These are phyloP conservation scores for Epinotia bilunana DNA, from an alignment of 2,888 invertebrate species.

Conservation along the genomic window DNA sequence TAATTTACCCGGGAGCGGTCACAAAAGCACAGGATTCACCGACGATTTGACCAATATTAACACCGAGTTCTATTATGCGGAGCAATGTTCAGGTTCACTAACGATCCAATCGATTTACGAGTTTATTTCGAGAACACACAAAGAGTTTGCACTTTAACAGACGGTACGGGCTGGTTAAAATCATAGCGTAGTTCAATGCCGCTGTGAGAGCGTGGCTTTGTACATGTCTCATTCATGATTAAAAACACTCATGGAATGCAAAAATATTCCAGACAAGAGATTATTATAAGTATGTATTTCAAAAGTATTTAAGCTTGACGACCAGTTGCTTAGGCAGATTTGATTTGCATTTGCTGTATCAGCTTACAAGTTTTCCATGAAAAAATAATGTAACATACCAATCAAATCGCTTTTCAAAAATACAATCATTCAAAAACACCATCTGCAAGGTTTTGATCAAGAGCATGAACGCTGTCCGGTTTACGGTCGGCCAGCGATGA, in stretches of 20 bases:
- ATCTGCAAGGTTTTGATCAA: background rate
- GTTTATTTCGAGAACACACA: conserved; percentile 35
- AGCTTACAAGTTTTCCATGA: background rate
- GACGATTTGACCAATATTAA: background rate
- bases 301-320: background rate
- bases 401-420: background rate
- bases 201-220: too few relatives aligned
- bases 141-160: conserved; percentile 31
- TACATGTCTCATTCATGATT: background rate
- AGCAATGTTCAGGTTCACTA: background rate
- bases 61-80: too few relatives aligned
- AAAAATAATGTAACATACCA: background rate
- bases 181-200: background rate
- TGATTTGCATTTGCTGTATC: background rate
- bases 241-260: background rate
- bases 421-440: background rate
- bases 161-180: background rate
- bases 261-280: too few relatives aligned
- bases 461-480: conserved; percentile 19
- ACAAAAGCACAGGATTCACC: background rate
- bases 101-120: conserved; percentile 34
- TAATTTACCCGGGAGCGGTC: background rate
- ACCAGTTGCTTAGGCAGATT: background rate
- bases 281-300: too few relatives aligned
- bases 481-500: conserved; percentile 24